Evolutionary conservation across 2,888 invertebrate genomes (phyloP).

Genomic region (Oxystoma pomonae): DNA sequence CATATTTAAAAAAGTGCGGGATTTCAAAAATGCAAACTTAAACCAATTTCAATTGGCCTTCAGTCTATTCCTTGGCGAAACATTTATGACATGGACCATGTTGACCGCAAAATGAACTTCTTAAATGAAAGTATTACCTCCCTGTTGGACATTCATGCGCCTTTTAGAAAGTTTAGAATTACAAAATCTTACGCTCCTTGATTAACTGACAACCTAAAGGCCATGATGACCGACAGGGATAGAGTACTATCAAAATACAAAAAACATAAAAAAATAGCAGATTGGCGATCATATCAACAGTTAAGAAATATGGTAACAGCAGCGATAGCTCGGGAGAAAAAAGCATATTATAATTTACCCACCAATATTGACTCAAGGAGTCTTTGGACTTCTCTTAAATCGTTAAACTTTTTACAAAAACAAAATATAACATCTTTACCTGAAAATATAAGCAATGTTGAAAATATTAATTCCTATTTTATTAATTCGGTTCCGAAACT

Average conservation of each 20-base stretch:
- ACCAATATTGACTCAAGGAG: background rate
- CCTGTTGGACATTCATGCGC: background rate
- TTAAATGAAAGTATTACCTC: background rate
- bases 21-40: background rate
- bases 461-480: background rate
- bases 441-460: background rate
- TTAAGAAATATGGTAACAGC: background rate
- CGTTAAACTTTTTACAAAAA: background rate
- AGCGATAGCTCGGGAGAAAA: background rate
- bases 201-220: background rate
- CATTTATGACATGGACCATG: background rate
- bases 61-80: background rate
- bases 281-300: background rate
- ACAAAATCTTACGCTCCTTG: constrained; percentile 6
- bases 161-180: constrained; percentile 3
- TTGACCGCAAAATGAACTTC: background rate
- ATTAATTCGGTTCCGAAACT: background rate
- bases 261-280: constrained; percentile 10
- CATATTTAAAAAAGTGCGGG: background rate
- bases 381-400: background rate
- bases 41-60: background rate
- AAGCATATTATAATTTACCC: background rate
- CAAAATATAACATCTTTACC: background rate
- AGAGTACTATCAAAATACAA: constrained; percentile 6
- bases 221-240: background rate